Conservation (phyloP, 2,113 vertebrate genomes). For the Elephas maximus region DNA sequence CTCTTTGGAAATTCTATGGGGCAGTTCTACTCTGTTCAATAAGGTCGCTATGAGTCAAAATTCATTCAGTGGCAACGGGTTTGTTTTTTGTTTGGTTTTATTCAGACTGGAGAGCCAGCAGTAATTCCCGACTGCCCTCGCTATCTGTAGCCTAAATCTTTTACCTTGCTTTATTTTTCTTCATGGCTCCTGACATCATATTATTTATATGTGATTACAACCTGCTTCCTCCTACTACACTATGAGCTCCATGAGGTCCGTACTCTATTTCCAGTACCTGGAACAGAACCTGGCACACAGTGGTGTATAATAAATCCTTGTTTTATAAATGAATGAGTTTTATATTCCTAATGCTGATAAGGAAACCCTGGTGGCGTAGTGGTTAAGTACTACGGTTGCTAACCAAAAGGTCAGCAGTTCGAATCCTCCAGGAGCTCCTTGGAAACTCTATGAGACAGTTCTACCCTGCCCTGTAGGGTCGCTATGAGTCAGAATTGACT, state of each 20-base stretch:
- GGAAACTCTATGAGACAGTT: too few relatives aligned
- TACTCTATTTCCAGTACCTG: background rate
- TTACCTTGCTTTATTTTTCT: background rate
- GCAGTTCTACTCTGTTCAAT: too few relatives aligned
- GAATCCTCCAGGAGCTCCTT: too few relatives aligned
- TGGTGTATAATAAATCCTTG: background rate
- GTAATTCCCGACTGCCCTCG: background rate
- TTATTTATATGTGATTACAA: slow-evolving; percentile 28
- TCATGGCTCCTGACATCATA: background rate
- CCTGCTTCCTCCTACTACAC: background rate
- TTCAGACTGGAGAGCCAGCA: background rate
- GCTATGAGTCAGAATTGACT: too few relatives aligned
- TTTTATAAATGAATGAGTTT: background rate
- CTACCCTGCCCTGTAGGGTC: too few relatives aligned
- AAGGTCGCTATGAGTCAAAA: too few relatives aligned
- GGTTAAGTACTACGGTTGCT: too few relatives aligned
- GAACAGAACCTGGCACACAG: background rate
- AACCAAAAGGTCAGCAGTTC: too few relatives aligned
- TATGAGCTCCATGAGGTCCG: background rate
- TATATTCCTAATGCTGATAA: background rate
- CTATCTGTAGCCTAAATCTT: background rate
- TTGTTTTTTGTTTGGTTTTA: background rate
- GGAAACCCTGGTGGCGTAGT: too few relatives aligned
- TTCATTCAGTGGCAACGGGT: too few relatives aligned
- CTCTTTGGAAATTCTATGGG: too few relatives aligned